phyloP scores from a whole-genome alignment of 2,113 vertebrate species.

The Ophthalmolycus amberensis region DNA sequence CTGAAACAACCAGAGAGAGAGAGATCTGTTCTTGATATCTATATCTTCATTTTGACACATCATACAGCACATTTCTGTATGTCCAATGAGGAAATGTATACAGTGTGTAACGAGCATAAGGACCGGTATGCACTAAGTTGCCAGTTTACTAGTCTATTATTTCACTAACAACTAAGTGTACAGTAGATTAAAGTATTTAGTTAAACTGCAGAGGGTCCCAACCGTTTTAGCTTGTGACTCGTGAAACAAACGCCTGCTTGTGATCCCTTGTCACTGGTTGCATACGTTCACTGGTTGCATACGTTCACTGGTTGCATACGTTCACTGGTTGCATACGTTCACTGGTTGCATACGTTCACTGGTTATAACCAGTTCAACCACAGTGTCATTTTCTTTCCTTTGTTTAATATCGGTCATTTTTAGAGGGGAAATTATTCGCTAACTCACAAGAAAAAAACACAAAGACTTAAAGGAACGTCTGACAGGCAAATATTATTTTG shows the following conservation, averaged over 20 bases:
- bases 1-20: slow-evolving; percentile 62
- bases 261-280: too few species aligned
- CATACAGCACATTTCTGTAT: neutral
- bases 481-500: neutral
- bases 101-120: neutral
- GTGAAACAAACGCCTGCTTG: neutral
- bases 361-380: neutral
- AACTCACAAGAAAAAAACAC: too few species aligned
- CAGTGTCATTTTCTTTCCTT: neutral
- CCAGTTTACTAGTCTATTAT: neutral
- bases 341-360: neutral
- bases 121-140: neutral
- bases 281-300: neutral
- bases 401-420: neutral
- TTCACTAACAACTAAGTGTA: neutral
- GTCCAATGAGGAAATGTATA: neutral
- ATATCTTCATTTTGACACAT: neutral
- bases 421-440: too few species aligned
- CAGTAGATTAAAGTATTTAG: neutral
- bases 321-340: neutral
- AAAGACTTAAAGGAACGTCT: too few species aligned
- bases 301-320: neutral
- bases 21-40: neutral
- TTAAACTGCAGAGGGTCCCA: neutral
- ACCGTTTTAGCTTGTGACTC: neutral